Percentiles rank a stretch among this genome's conserved stretches.
These are phyloP conservation scores for Micromys minutus DNA, from an alignment of 2,113 vertebrate species.

Conservation along the genomic window DNA sequence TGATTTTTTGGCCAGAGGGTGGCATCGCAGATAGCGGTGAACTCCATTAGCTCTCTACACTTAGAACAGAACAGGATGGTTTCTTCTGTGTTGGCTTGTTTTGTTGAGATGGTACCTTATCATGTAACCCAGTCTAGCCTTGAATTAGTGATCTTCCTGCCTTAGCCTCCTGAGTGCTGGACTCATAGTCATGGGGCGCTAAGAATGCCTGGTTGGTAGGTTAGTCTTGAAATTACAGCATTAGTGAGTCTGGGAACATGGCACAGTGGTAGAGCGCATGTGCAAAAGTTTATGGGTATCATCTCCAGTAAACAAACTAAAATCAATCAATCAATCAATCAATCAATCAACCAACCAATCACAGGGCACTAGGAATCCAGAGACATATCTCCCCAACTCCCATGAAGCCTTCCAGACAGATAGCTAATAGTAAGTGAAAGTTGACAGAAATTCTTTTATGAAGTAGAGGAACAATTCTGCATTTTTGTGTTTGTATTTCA, in stretches of 20 bases:
- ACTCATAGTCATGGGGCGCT: not conserved
- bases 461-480: conserved; percentile 7
- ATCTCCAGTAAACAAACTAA: not conserved
- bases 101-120: not conserved
- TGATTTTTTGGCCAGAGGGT: not conserved
- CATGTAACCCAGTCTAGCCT: not conserved
- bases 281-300: not conserved
- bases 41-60: not conserved
- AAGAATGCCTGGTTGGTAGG: not conserved
- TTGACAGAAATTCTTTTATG: not conserved
- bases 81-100: not conserved
- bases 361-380: not conserved
- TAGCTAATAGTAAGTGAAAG: not conserved
- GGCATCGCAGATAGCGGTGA: not conserved
- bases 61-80: not conserved
- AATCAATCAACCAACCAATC: not conserved
- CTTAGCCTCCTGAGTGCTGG: not conserved
- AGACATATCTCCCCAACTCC: not conserved
- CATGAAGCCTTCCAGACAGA: not conserved
- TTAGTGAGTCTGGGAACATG: not conserved
- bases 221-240: too few relatives aligned
- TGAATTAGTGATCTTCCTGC: not conserved
- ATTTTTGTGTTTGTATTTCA: not conserved
- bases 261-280: not conserved
- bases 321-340: not conserved